Evolutionary conservation across 2,888 invertebrate genomes (phyloP), one percentile per base, ranked within the genome.

Genomic region (Cephus spinipes): DNA sequence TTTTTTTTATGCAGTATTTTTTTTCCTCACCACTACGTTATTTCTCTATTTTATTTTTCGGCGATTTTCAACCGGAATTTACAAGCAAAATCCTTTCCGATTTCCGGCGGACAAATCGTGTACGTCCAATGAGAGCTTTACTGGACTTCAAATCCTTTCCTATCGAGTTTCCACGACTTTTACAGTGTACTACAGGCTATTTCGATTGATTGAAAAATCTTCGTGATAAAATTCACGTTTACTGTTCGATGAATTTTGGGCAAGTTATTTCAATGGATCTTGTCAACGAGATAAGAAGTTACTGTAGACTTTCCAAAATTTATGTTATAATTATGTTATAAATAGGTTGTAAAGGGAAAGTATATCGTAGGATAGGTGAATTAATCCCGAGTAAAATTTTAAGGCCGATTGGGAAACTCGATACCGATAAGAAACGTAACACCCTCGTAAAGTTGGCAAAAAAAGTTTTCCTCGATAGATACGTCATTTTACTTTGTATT

Each of bases 1-100:
- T 75, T 75, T 69, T 55, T 75, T 35, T 40, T 69, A 73, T 75
- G 23, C 23, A n/a, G 12, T 40, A 33, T 71, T 76, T 73, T 80
- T 34, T 73, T 55, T 69, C 78, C 36, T 71, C 71, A 9, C 68
- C 36, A 36, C 40, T 12, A 6, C 55, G 55, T 55, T 55, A 55
- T 55, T 55, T 1, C 15, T 55, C 55, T 23, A 23, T 55, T 55
- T 23, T 55, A 55, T 55, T 23, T 23, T 9, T 15, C 55, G 23
- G 2, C 23, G 1, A 23, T 23, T 55, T 55, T 23, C 55, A 23
- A 23, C 23, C 23, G 55, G 55, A 55, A 55, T 55, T 55, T 23
- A 55, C 23, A 55, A 23, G 23, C 23, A 23, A 55, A 55, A 55
- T 55, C 55, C 55, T 55, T 55, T 55, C 9, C 55, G 55, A 23